Conservation (phyloP, 2,888 invertebrate genomes). For the Reticulitermes lucifugus region DNA sequence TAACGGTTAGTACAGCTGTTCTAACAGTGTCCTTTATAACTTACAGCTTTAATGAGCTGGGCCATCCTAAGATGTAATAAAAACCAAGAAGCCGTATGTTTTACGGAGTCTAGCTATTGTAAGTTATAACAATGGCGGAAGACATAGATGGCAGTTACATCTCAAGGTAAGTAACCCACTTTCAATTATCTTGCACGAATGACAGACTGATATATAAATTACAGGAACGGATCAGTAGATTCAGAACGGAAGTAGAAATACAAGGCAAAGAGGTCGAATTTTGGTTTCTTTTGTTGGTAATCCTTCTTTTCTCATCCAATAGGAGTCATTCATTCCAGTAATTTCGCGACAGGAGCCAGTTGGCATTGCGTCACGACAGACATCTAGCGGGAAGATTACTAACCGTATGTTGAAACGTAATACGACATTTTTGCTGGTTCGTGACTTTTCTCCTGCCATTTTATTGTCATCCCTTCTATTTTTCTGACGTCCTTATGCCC, state of each 20-base stretch:
- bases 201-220: neutral
- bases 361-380: neutral
- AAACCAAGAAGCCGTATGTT: too few relatives aligned
- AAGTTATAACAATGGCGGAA: too few relatives aligned
- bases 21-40: too few relatives aligned
- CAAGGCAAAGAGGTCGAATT: neutral
- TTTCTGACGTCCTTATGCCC: too few relatives aligned
- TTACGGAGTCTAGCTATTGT: too few relatives aligned
- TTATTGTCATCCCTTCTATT: too few relatives aligned
- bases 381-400: neutral
- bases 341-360: conserved; percentile 1
- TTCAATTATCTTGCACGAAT: neutral
- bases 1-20: too few relatives aligned
- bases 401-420: neutral
- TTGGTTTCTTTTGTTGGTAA: conserved; percentile 14
- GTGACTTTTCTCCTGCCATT: too few relatives aligned
- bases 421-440: neutral
- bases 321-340: conserved; percentile 5
- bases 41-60: too few relatives aligned
- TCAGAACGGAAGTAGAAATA: neutral
- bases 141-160: too few relatives aligned
- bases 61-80: too few relatives aligned
- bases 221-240: neutral
- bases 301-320: neutral
- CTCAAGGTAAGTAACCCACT: neutral